Evolutionary conservation across 2,113 vertebrate genomes (phyloP).

Genomic region (Ancistrus triradiatus): DNA sequence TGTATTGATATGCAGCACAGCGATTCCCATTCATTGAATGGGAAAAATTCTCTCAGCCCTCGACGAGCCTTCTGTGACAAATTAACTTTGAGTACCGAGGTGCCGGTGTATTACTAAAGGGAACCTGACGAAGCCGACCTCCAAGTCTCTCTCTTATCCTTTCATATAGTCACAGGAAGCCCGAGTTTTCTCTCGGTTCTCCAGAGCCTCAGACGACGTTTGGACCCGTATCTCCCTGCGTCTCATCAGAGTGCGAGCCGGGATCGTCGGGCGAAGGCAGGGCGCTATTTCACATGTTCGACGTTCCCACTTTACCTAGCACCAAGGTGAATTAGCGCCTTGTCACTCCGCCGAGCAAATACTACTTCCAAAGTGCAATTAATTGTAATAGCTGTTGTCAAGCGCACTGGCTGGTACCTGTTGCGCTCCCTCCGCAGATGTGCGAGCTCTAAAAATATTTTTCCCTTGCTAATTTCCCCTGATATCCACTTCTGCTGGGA

Average conservation of each 20-base stretch:
- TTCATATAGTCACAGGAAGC: background rate
- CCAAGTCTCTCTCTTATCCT: too few relatives aligned
- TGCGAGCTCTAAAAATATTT: constrained; percentile 69
- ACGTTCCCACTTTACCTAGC: constrained; percentile 82
- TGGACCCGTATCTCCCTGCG: constrained; percentile 54
- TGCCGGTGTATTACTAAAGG: too few relatives aligned
- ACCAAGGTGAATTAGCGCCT: constrained; percentile 89
- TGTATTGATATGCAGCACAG: too few relatives aligned
- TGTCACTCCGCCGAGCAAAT: constrained; percentile 85
- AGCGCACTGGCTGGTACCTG: constrained; percentile 79
- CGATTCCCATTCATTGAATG: too few relatives aligned
- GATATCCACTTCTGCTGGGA: constrained; percentile 53
- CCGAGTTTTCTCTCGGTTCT: constrained; percentile 23
- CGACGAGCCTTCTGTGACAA: too few relatives aligned
- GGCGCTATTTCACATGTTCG: constrained; percentile 73
- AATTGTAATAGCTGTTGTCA: constrained; percentile 92
- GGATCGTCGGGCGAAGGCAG: constrained; percentile 65
- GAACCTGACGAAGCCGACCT: too few relatives aligned
- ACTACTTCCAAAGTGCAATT: constrained; percentile 87
- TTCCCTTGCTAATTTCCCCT: constrained; percentile 59
- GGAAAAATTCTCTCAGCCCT: too few relatives aligned
- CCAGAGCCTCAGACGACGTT: constrained; percentile 42
- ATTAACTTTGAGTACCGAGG: too few relatives aligned
- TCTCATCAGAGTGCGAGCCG: constrained; percentile 63
- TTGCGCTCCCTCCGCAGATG: constrained; percentile 80